Conservation (phyloP, 2,888 invertebrate species). For the Bellardia pandia region DNA sequence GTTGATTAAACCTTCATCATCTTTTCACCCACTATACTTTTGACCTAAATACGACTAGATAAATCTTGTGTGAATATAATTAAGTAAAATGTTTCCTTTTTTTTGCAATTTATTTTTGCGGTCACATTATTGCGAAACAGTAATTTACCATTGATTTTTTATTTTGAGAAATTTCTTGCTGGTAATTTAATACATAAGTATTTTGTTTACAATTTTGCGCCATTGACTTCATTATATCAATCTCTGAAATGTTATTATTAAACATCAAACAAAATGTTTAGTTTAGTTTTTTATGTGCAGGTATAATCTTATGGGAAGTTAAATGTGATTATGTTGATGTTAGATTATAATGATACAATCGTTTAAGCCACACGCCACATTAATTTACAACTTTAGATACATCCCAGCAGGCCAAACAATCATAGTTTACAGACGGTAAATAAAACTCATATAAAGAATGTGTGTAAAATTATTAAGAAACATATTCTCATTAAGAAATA, state of each 20-base stretch:
- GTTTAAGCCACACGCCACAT: conserved; percentile 48
- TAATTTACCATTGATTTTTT: conserved; percentile 22
- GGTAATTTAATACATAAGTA: not conserved
- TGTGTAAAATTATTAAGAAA: too few relatives aligned
- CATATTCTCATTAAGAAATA: too few relatives aligned
- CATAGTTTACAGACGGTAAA: too few relatives aligned
- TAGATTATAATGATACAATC: conserved; percentile 51
- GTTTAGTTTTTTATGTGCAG: not conserved
- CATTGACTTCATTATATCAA: conserved; percentile 9
- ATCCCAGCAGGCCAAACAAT: too few relatives aligned
- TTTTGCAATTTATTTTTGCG: conserved; percentile 21
- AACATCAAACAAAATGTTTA: conserved; percentile 16
- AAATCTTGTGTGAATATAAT: not conserved
- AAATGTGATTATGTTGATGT: conserved; percentile 8
- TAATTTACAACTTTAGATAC: not conserved
- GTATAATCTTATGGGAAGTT: not conserved
- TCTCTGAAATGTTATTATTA: not conserved
- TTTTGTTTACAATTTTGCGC: not conserved
- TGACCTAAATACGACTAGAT: conserved; percentile 17
- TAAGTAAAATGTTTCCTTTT: conserved; percentile 5
- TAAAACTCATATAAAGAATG: too few relatives aligned
- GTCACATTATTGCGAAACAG: conserved; percentile 10
- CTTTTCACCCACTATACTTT: not conserved
- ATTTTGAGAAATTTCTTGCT: not conserved
- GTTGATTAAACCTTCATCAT: conserved; percentile 1